Evolutionary conservation across 2,113 vertebrate genomes (phyloP).

Genomic region (Cnemophilus loriae): DNA sequence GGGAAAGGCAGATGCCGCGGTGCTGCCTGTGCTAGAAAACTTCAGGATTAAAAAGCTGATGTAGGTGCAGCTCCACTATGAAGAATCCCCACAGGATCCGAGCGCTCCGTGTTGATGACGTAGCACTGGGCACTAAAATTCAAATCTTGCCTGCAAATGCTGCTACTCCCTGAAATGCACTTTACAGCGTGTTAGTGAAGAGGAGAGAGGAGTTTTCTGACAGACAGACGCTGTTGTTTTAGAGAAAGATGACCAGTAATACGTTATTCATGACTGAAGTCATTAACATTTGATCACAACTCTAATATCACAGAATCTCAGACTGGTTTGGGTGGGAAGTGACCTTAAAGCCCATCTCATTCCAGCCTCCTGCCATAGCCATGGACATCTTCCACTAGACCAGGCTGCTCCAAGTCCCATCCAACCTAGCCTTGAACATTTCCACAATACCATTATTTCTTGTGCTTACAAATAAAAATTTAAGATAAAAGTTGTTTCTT

Average conservation of each 20-base stretch:
- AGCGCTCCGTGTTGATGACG: accelerated
- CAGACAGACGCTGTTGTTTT: neutral
- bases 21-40: neutral
- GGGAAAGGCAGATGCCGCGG: neutral
- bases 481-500: neutral
- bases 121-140: neutral
- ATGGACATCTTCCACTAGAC: neutral
- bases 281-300: neutral
- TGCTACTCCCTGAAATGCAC: neutral
- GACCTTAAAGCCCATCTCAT: neutral
- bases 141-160: neutral
- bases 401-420: neutral
- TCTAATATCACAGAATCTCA: neutral
- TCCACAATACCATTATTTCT: neutral
- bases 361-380: neutral
- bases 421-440: neutral
- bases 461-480: neutral
- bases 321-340: neutral
- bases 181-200: accelerated
- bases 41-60: neutral
- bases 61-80: neutral
- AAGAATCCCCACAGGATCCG: neutral
- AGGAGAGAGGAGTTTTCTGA: neutral
- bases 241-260: neutral
- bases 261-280: neutral